Evolutionary conservation across 2,888 invertebrate genomes (phyloP).

Genomic region (Caenorhabditis virilis): DNA sequence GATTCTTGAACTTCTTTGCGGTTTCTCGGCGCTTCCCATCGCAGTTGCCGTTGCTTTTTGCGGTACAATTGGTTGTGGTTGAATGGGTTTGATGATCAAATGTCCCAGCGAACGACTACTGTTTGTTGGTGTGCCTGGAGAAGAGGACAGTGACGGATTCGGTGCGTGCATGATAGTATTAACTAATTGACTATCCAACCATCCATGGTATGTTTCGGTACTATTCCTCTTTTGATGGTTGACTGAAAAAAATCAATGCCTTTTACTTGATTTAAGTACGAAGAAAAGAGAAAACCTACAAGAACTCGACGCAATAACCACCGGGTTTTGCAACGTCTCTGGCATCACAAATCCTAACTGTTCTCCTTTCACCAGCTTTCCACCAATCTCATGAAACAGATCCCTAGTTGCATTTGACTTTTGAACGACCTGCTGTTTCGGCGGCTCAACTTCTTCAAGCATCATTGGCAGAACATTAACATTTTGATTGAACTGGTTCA

Average conservation of each 20-base stretch:
- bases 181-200: conserved; percentile 27
- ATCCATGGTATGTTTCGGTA: conserved; percentile 18
- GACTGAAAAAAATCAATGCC: conserved; percentile 12
- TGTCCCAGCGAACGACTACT: conserved; percentile 12
- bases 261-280: background rate
- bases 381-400: background rate
- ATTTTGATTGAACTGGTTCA: too few species aligned
- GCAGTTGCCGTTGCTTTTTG: conserved; percentile 19
- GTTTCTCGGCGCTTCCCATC: conserved; percentile 32
- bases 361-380: background rate
- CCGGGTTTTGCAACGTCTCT: conserved; percentile 18
- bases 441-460: conserved; percentile 8
- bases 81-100: conserved; percentile 31
- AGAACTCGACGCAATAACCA: conserved; percentile 24
- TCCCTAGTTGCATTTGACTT: background rate
- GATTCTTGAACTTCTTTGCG: conserved; percentile 31
- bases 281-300: conserved; percentile 6
- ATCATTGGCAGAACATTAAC: too few species aligned
- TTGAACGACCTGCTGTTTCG: too few species aligned
- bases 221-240: conserved; percentile 4
- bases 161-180: conserved; percentile 33
- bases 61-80: conserved; percentile 35
- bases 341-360: conserved; percentile 33
- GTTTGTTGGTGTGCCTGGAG: conserved; percentile 21
- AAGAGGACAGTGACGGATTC: conserved; percentile 1